These are phyloP conservation scores for Paramormyrops hopkinsi DNA, from an alignment of 2,797 vertebrate genomes.

Conservation along the genomic window DNA sequence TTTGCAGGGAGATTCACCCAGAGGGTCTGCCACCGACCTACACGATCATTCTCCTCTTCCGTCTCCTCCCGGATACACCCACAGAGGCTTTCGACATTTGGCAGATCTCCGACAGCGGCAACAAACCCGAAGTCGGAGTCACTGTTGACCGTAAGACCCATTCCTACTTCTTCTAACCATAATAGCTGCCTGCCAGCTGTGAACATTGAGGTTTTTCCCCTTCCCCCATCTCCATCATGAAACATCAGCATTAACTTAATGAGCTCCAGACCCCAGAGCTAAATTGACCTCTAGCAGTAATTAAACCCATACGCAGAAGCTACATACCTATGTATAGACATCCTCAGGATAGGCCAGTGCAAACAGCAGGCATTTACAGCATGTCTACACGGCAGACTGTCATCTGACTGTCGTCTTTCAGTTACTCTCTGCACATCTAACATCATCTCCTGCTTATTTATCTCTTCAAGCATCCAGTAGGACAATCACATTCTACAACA, in stretches of 20 bases:
- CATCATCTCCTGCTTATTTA: not conserved
- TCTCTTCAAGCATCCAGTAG: conserved; percentile 74
- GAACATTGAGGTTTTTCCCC: not conserved
- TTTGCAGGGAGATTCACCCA: conserved; percentile 84
- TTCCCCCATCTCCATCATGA: not conserved
- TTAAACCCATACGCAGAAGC: not conserved
- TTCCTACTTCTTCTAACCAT: not conserved
- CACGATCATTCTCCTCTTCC: conserved; percentile 89
- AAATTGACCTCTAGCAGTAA: conserved; percentile 28
- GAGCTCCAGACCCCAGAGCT: conserved; percentile 22
- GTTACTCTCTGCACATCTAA: not conserved
- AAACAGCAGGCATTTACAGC: not conserved
- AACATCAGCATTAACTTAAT: conserved; percentile 26
- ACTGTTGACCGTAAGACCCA: conserved; percentile 83
- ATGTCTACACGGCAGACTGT: not conserved
- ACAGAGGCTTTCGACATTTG: conserved; percentile 90
- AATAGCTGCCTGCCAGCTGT: conserved; percentile 14
- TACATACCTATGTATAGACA: not conserved
- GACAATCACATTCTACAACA: conserved; percentile 93
- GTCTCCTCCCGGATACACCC: conserved; percentile 80
- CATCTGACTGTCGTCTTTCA: not conserved
- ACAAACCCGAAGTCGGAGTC: conserved; percentile 90
- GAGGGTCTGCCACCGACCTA: conserved; percentile 87
- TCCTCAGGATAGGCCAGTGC: not conserved
- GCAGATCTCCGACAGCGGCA: conserved; percentile 90